Percentiles rank a stretch among this genome's conserved stretches.
Conservation (phyloP, 2,113 vertebrate species). For the Hemiscyllium ocellatum region DNA sequence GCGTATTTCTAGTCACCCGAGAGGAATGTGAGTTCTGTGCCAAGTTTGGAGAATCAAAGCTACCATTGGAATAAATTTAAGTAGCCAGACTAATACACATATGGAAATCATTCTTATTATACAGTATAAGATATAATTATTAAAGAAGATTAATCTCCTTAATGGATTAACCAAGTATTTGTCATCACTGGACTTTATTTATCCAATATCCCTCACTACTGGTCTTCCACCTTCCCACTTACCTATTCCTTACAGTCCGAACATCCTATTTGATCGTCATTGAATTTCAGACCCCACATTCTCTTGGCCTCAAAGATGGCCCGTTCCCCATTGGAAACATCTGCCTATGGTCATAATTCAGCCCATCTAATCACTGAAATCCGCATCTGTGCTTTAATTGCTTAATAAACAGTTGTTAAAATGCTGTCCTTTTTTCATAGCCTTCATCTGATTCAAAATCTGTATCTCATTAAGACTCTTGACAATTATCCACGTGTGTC, state of each 20-base stretch:
- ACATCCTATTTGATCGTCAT: background rate
- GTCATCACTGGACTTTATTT: background rate
- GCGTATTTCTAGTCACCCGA: background rate
- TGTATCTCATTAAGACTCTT: background rate
- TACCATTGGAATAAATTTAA: background rate
- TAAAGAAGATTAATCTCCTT: background rate
- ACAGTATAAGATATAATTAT: background rate
- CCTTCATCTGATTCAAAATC: background rate
- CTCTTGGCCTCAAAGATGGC: background rate
- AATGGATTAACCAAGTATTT: background rate
- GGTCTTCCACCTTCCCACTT: background rate
- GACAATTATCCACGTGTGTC: background rate
- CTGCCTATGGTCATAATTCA: background rate
- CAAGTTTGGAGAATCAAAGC: background rate
- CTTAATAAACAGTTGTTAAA: background rate
- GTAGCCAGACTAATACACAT: background rate
- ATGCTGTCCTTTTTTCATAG: background rate
- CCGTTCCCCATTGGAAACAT: background rate
- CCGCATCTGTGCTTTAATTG: background rate
- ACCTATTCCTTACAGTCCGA: background rate
- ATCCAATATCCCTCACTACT: background rate
- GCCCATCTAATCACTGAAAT: background rate
- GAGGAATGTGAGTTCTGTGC: background rate
- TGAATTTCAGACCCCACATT: background rate
- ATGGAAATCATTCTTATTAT: background rate